phyloP scores from a whole-genome alignment of 2,113 vertebrate species.

The Pungitius pungitius region DNA sequence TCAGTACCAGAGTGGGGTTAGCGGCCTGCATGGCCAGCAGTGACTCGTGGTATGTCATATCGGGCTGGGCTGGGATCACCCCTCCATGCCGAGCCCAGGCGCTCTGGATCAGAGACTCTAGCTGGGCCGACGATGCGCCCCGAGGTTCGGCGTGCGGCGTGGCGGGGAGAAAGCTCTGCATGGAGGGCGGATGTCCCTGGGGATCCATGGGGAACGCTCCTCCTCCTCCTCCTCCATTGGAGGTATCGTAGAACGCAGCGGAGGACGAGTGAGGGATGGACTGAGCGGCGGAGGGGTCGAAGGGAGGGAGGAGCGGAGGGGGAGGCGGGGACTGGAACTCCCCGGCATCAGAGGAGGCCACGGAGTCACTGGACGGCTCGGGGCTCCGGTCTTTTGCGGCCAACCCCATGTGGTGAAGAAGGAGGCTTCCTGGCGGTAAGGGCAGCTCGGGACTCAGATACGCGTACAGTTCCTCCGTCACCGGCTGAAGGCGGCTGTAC shows the following conservation, averaged over 20 bases:
- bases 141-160: conserved; percentile 67
- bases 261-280: conserved; percentile 78
- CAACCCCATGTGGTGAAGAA: conserved; percentile 75
- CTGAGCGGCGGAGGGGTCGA: conserved; percentile 76
- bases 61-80: conserved; percentile 68
- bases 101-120: conserved; percentile 73
- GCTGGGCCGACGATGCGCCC: conserved; percentile 58
- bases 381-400: conserved; percentile 87
- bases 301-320: conserved; percentile 52
- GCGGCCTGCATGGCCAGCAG: conserved; percentile 76
- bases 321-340: conserved; percentile 89
- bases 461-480: conserved; percentile 89
- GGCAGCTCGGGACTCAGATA: conserved; percentile 85
- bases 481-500: conserved; percentile 89
- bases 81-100: conserved; percentile 77
- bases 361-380: conserved; percentile 93
- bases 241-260: conserved; percentile 50
- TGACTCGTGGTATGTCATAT: conserved; percentile 79
- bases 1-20: conserved; percentile 79
- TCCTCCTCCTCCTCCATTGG: not conserved
- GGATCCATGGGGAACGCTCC: conserved; percentile 53
- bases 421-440: conserved; percentile 83
- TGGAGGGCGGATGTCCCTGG: conserved; percentile 80
- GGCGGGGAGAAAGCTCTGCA: conserved; percentile 76
- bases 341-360: conserved; percentile 90